Percentiles rank a stretch among this genome's conserved stretches.
These are phyloP conservation scores for Myopa testacea DNA, from an alignment of 2,888 invertebrate genomes.

Conservation along the genomic window DNA sequence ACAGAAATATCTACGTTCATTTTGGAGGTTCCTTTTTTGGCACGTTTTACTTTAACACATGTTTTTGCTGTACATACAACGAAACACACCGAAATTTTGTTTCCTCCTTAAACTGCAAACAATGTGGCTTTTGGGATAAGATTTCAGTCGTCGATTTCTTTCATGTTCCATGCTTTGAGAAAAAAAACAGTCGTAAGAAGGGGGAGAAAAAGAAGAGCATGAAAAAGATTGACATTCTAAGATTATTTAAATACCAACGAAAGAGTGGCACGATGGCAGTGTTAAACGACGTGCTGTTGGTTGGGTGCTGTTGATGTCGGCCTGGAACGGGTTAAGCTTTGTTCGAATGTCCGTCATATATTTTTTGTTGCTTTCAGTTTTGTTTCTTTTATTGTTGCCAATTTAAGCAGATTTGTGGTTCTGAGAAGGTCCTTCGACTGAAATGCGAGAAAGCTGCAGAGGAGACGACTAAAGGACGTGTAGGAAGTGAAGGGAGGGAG, in stretches of 20 bases:
- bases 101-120: conserved; percentile 31
- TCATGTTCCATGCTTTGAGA: not conserved
- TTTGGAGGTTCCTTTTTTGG: not conserved
- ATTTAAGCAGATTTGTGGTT: conserved; percentile 34
- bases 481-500: not conserved
- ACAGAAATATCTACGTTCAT: not conserved
- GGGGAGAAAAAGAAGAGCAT: not conserved
- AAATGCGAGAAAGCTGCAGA: conserved; percentile 6
- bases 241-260: conserved; percentile 33
- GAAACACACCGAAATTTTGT: conserved; percentile 30
- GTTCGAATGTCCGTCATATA: conserved; percentile 13
- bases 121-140: conserved; percentile 22
- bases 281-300: not conserved
- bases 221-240: conserved; percentile 30
- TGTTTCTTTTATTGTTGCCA: conserved; percentile 15
- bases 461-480: not conserved
- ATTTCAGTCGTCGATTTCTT: conserved; percentile 18
- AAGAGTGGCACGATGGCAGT: not conserved
- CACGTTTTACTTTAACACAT: not conserved
- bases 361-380: conserved; percentile 2
- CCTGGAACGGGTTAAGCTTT: conserved; percentile 20
- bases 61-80: not conserved
- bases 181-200: not conserved
- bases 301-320: not conserved
- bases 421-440: conserved; percentile 26